A percentile compares a stretch with the other conserved stretches of the same genome.
Conservation (phyloP, 2,113 vertebrate species). For the Lepus timidus region DNA sequence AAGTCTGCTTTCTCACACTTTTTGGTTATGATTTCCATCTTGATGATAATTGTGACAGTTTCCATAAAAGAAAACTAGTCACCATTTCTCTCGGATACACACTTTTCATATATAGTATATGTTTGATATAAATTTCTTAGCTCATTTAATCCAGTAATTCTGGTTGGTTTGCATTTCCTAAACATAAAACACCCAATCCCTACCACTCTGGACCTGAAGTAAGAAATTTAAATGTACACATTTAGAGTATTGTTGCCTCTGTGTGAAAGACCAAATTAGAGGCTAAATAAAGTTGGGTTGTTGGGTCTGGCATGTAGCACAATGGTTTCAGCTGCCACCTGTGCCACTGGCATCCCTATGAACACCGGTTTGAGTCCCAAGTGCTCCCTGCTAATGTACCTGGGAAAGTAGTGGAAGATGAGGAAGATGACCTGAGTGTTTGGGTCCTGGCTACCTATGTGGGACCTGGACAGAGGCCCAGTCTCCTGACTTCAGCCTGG, state of each 20-base stretch:
- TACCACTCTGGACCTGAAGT: neutral
- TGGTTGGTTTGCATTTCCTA: conserved; percentile 3
- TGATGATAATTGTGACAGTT: neutral
- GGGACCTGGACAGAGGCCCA: too few species aligned
- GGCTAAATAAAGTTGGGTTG: too few species aligned
- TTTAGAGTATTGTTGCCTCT: neutral
- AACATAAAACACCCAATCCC: neutral
- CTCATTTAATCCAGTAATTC: neutral
- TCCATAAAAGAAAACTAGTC: neutral
- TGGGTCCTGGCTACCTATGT: too few species aligned
- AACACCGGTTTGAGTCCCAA: too few species aligned
- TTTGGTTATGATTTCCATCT: neutral
- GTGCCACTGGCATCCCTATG: too few species aligned
- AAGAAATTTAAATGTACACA: neutral
- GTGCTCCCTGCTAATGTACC: too few species aligned
- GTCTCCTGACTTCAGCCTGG: too few species aligned
- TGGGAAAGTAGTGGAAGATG: too few species aligned
- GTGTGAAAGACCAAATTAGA: neutral
- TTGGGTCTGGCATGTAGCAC: too few species aligned
- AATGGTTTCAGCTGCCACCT: too few species aligned
- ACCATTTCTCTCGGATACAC: neutral
- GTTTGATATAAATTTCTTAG: neutral
- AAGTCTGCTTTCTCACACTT: neutral
- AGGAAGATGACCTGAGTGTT: too few species aligned
- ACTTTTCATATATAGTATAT: neutral